Base-by-base conservation (phyloP, 2,888 invertebrate species). In the Cosmia trapezina region DNA sequence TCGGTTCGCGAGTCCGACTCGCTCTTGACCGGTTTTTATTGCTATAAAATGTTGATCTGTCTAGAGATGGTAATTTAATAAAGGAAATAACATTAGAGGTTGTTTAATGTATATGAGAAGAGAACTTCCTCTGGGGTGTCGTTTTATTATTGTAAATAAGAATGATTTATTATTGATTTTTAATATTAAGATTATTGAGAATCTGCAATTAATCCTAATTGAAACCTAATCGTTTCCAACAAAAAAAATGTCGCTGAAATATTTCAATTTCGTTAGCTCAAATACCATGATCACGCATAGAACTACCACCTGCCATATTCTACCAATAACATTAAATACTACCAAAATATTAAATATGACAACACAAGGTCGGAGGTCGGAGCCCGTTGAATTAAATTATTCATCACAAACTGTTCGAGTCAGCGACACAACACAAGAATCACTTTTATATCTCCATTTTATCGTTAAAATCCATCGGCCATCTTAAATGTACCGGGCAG, bases 401-500 rank as follows among this genome's bases (percentile, higher is more conserved):
- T 74, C 69, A 68, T 59, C 66, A 73, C 41, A 63, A 72, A 54
- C 49, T 22, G 67, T 67, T 12, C 17, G 37, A 57, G 60, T 56
- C 65, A 65, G 33, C 17, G 37, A 66, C 53, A 72, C 49, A 51
- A 62, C 64, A 45, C 53, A 19, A 64, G 54, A 65, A 84, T 79
- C 73, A 74, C 75, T 79, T 81, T 78, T 67, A 84, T 85, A 84
- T 84, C 79, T 78, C 78, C 75, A 84, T 86, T 75, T 73, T 62
- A 49, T 78, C 78, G 76, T 84, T 81, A 78, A 66, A 66, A 61
- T 72, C 54, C 56, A 62, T 73, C 64, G 80, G 17, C 43, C 59
- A 69, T 73, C 22, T 69, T 53, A 73, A 65, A 41, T 61, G 56
- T 69, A 53, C 47, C 28, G 53, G 22, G 63, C 60, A 43, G 63